Evolutionary conservation across 30 jellyfish, hydroid and myxozoan species (phyloP), one percentile per base, ranked within the genome.

Genomic region (Hydra vulgaris): DNA sequence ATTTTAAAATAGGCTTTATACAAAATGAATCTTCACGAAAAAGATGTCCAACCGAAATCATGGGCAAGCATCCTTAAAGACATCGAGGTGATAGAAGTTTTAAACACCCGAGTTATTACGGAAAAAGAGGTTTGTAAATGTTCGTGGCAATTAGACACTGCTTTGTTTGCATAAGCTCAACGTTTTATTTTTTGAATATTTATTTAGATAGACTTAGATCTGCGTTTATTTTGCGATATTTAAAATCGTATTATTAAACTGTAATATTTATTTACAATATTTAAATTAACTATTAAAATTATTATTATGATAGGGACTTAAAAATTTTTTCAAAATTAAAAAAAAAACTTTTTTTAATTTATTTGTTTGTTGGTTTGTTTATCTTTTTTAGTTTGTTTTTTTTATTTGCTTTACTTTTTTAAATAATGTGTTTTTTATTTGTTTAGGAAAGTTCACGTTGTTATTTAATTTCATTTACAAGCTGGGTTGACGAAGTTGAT

Each of bases 401-500:
- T n/a, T n/a, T n/a, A n/a, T n/a, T n/a, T n/a, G n/a, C n/a, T n/a
- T n/a, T n/a, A n/a, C n/a, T n/a, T n/a, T n/a, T n/a, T n/a, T n/a
- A n/a, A n/a, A n/a, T n/a, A n/a, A n/a, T n/a, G n/a, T n/a, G n/a
- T n/a, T n/a, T n/a, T 3, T 40, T 40, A 3, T 40, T 12, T 40
- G 61, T 40, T 40, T 40, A 40, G 61, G 61, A 40, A 12, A 12
- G 23, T 1, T 7, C 27, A 0, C 79, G 79, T 7, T 75, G 56
- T 25, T 80, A 80, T 70, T 55, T 80, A 22, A 82, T 70, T 18
- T 18, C 72, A 4, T 66, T 80, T 70, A 80, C 61, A 80, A 80
- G 87, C 22, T 80, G 87, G 87, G 27, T 80, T 15, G 52, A 74
- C 18, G 87, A 80, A 70, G 83, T n/a, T 15, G 24, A 23, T 25